Base-by-base conservation (phyloP, 2,888 invertebrate species). In the Rhyacophila evoluta region DNA sequence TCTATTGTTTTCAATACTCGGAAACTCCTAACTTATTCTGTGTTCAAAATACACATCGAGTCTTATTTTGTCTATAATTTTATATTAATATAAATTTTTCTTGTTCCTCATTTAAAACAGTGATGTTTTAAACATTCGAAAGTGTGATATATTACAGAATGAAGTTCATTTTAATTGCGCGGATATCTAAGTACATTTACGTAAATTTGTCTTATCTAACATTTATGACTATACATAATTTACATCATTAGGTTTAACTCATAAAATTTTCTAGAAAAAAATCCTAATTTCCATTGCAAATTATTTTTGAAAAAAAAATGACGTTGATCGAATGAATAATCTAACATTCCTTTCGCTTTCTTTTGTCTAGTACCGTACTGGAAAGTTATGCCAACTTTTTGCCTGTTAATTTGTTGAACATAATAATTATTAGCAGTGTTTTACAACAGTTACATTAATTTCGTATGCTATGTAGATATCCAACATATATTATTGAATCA, bases 321-420 rank as follows among this genome's bases (percentile, higher is more conserved):
- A 25, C 55, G 25, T 5, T 25, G 25, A 55, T 55, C 25, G 2
- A 25, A 55, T 55, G 55, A 55, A 55, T 55, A 55, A 55, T 55
- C 55, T 55, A 19, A 2, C 55, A 55, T 55, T 55, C 55, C 25
- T 55, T 55, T 55, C 55, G 55, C 55, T 55, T 55, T 55, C 55
- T 55, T 55, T 55, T 55, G 55, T 25, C 19, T 55, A 25, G 55
- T 55, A 8, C 41, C 41, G 25, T 55, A 55, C 55, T 55, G 55
- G 55, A 55, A 55, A 55, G 55, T 55, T 19, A 55, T 55, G 25
- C 25, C 10, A 6, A 55, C 55, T 55, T 41, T 12, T 19, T 39
- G 39, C 39, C 12, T 55, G 8, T 55, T 25, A 4, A 19, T 12
- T 55, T 55, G 25, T 55, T 55, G 55, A 8, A 19, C 19, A 55